Conservation (phyloP, 2,888 invertebrate genomes). For the Frankliniella fusca region DNA sequence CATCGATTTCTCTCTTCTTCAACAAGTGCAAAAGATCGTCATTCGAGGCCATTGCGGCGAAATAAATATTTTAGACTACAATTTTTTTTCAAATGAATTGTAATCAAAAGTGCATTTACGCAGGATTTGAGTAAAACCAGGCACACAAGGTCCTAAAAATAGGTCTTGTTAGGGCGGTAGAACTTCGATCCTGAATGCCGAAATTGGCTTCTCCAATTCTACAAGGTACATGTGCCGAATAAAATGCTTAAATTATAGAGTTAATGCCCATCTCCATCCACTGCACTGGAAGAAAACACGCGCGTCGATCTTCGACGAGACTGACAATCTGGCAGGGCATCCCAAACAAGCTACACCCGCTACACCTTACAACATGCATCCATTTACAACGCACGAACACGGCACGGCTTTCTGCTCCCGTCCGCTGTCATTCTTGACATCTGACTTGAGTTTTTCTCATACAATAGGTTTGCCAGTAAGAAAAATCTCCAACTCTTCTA, state of each 20-base stretch:
- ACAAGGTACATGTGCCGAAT: background rate
- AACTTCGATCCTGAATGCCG: background rate
- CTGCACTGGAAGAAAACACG: no score
- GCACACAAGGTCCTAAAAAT: background rate
- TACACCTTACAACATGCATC: no score
- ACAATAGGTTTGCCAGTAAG: no score
- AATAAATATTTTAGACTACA: background rate
- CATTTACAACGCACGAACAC: no score
- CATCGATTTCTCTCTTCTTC: slow-evolving; percentile 42
- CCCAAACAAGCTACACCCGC: no score
- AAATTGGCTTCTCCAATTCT: background rate
- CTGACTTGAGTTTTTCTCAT: no score
- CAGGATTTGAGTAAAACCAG: background rate
- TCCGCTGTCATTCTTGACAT: no score
- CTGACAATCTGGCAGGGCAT: no score
- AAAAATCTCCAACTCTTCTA: no score
- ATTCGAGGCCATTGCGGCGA: slow-evolving; percentile 27
- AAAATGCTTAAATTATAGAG: background rate
- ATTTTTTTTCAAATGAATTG: background rate
- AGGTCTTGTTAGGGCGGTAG: background rate
- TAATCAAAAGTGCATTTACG: background rate
- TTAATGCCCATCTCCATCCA: background rate
- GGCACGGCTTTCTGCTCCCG: no score
- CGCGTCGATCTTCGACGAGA: no score
- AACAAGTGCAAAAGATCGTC: slow-evolving; percentile 41